These are phyloP conservation scores for Odobenus rosmarus DNA, from an alignment of 2,113 vertebrate genomes.

Conservation along the genomic window DNA sequence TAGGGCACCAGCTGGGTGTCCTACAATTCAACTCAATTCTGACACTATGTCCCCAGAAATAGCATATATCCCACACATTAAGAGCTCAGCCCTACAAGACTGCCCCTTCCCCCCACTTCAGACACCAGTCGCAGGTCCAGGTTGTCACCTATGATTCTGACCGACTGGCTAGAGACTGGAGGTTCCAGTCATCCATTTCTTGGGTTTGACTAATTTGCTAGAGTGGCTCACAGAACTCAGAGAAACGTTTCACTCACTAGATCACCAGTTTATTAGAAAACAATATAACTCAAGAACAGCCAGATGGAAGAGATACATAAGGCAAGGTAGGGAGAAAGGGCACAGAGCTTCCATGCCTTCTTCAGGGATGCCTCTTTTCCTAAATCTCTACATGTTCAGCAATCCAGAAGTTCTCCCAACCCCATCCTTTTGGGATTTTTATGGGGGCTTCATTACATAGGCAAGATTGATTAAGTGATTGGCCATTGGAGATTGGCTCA, in stretches of 20 bases:
- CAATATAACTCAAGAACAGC: not conserved
- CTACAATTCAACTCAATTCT: not conserved
- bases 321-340: not conserved
- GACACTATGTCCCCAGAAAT: not conserved
- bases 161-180: not conserved
- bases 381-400: not conserved
- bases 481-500: not conserved
- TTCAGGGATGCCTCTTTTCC: not conserved
- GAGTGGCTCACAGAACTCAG: not conserved
- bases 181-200: not conserved
- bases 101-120: rapidly evolving
- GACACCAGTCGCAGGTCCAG: not conserved
- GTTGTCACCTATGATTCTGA: not conserved
- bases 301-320: not conserved
- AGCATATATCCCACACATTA: not conserved
- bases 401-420: not conserved
- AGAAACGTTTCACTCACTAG: not conserved
- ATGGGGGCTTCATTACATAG: not conserved
- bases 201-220: not conserved
- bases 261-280: not conserved
- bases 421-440: not conserved
- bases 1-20: not conserved
- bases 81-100: not conserved
- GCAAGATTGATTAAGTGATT: not conserved
- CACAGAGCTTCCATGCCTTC: not conserved